phyloP scores from a whole-genome alignment of 2,888 invertebrate genomes.

The Osmoderma eremita region DNA sequence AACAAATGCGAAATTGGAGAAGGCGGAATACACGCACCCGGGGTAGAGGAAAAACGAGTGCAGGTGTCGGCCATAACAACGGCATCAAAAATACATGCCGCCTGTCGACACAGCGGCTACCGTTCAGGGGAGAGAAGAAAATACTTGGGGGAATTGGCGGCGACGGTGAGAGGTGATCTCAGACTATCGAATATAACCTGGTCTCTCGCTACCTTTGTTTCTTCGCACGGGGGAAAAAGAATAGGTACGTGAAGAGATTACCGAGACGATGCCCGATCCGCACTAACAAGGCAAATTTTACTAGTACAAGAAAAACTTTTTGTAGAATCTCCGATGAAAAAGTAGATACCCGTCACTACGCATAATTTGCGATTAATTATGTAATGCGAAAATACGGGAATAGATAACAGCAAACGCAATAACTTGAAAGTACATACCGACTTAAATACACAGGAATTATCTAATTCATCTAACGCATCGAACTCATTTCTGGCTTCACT shows the following conservation, averaged over 20 bases:
- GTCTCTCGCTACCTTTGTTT: constrained; percentile 36
- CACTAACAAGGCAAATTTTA: constrained; percentile 21
- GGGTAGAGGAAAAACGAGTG: constrained; percentile 49
- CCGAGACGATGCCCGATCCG: background rate
- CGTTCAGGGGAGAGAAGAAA: background rate
- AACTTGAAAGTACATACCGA: too few relatives aligned
- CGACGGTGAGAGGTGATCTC: constrained; percentile 14
- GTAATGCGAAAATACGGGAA: too few relatives aligned
- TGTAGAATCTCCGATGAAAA: too few relatives aligned
- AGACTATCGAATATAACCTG: constrained; percentile 37
- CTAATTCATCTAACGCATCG: too few relatives aligned
- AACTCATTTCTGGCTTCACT: too few relatives aligned
- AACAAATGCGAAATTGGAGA: constrained; percentile 58
- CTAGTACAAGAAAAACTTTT: background rate
- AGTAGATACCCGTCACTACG: too few relatives aligned
- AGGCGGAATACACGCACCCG: constrained; percentile 53
- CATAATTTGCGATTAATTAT: too few relatives aligned
- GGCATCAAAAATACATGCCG: constrained; percentile 50
- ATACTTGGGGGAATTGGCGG: constrained; percentile 22
- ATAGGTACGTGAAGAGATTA: constrained; percentile 21
- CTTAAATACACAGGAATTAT: too few relatives aligned
- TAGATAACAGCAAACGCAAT: too few relatives aligned
- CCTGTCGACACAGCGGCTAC: constrained; percentile 4
- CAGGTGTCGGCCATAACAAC: constrained; percentile 48
- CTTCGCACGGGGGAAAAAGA: constrained; percentile 28